Evolutionary conservation across 2,113 vertebrate species (phyloP).

Genomic region (Scomber japonicus): DNA sequence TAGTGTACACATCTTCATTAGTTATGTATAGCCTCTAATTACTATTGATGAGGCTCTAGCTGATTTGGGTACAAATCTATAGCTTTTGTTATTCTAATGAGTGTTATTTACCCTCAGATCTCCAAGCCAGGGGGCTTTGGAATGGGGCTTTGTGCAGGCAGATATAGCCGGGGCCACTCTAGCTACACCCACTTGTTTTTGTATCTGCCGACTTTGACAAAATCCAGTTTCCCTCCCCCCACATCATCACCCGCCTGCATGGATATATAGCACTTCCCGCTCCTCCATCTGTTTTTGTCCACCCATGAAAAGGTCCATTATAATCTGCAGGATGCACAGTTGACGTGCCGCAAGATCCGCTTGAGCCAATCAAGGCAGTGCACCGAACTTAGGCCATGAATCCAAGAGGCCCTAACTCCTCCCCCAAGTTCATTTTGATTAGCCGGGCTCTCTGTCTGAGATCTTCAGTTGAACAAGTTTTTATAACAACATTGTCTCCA

Average conservation of each 20-base stretch:
- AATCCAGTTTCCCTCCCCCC: conserved; percentile 65
- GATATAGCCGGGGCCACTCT: conserved; percentile 64
- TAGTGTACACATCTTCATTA: conserved; percentile 82
- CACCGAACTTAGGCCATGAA: conserved; percentile 56
- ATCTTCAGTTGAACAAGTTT: conserved; percentile 88
- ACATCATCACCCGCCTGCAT: conserved; percentile 74
- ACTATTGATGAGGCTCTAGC: conserved; percentile 83
- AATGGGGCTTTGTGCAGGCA: conserved; percentile 76
- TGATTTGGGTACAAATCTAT: conserved; percentile 86
- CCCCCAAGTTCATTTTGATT: conserved; percentile 69
- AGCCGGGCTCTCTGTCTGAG: conserved; percentile 67
- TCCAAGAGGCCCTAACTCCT: conserved; percentile 59
- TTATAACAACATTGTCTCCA: conserved; percentile 85
- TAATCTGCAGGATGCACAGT: conserved; percentile 80
- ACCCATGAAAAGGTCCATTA: conserved; percentile 84
- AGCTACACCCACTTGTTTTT: conserved; percentile 84
- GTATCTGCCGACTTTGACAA: conserved; percentile 73
- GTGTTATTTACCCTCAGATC: conserved; percentile 84
- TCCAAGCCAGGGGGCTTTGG: conserved; percentile 78
- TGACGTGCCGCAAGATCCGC: conserved; percentile 63
- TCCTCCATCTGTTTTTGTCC: conserved; percentile 85
- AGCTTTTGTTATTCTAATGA: conserved; percentile 87
- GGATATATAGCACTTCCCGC: conserved; percentile 84
- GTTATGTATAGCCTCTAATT: conserved; percentile 86
- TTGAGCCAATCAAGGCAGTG: conserved; percentile 66